A percentile compares a stretch with the other conserved stretches of the same genome.
Conservation (phyloP, 2,888 invertebrate species). For the Drosophila fulvimacula region DNA sequence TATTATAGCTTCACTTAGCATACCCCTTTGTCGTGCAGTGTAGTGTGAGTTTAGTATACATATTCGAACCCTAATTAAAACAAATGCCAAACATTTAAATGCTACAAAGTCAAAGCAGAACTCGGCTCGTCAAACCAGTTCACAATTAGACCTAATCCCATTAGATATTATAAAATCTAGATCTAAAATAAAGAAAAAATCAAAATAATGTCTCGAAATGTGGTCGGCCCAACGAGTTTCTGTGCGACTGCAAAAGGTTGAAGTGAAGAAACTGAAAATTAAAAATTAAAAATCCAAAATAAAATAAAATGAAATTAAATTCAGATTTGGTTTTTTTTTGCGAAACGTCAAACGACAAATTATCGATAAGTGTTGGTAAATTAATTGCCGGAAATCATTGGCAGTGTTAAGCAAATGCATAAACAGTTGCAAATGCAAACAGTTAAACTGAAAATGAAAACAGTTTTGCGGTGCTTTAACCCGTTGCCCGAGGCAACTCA, state of each 20-base stretch:
- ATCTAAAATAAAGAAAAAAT: conserved; percentile 26
- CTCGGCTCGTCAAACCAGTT: conserved; percentile 71
- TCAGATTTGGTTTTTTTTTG: conserved; percentile 9
- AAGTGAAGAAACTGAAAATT: not conserved
- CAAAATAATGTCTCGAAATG: conserved; percentile 1
- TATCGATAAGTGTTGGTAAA: conserved; percentile 12
- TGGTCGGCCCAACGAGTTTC: conserved; percentile 41
- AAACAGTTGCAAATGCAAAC: conserved; percentile 28
- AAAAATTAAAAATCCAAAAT: not conserved
- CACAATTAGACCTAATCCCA: conserved; percentile 64
- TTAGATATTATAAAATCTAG: conserved; percentile 50
- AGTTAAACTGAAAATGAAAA: conserved; percentile 1
- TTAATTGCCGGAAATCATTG: conserved; percentile 42
- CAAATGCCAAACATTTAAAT: conserved; percentile 56
- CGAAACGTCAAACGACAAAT: conserved; percentile 1
- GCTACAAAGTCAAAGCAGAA: conserved; percentile 53
- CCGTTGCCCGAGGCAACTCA: conserved; percentile 39
- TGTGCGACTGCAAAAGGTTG: conserved; percentile 22
- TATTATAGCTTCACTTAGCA: not conserved
- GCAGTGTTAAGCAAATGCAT: conserved; percentile 27
- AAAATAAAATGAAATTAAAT: not conserved
- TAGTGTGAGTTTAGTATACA: not conserved
- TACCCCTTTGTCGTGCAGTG: not conserved
- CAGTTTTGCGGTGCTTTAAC: conserved; percentile 38
- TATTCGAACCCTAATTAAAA: conserved; percentile 31